Evolutionary conservation across 2,797 vertebrate species (phyloP).

Genomic region (Babyrousa celebensis): DNA sequence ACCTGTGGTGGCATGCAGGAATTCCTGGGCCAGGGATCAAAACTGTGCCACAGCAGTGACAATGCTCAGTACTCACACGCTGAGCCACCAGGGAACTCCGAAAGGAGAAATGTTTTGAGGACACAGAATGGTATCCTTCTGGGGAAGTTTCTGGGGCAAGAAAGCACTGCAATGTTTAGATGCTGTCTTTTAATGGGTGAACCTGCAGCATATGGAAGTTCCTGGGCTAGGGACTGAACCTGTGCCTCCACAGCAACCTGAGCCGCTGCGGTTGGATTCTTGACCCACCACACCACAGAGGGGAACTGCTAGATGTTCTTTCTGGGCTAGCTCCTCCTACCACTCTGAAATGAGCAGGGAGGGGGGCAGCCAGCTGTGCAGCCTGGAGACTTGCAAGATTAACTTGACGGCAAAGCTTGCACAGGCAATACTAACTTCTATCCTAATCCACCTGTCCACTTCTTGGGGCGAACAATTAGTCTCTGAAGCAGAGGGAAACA

Average conservation of each 20-base stretch:
- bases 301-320: not conserved
- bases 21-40: no score
- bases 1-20: no score
- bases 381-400: not conserved
- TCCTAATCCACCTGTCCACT: not conserved
- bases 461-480: not conserved
- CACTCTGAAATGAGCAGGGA: not conserved
- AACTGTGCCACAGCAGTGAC: no score
- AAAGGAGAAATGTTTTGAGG: not conserved
- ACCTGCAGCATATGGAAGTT: no score
- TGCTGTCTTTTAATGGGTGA: no score
- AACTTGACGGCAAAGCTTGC: not conserved
- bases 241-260: no score
- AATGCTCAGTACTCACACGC: no score
- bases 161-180: not conserved
- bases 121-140: not conserved
- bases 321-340: not conserved
- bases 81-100: not conserved
- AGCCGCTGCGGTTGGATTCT: no score
- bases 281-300: no score
- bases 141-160: not conserved
- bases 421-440: not conserved
- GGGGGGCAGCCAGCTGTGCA: fast-evolving
- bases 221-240: no score
- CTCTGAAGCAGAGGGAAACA: not conserved